These are phyloP conservation scores for Rhopalosiphum padi DNA, from an alignment of 1,140 invertebrate species.

Conservation along the genomic window DNA sequence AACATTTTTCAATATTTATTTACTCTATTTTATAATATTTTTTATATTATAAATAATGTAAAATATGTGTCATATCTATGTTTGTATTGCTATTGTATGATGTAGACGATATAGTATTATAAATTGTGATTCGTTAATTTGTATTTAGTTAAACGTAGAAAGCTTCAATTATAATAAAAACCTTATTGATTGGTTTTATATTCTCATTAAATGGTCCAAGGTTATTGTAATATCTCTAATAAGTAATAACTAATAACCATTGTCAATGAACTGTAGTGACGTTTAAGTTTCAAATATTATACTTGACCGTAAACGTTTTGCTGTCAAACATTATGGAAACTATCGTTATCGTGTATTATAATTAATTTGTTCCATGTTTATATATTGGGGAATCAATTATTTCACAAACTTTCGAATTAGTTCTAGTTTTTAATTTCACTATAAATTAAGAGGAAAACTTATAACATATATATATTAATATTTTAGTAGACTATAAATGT, in stretches of 20 bases:
- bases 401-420: slow-evolving; percentile 18
- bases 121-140: not conserved
- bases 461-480: not conserved
- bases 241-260: not conserved
- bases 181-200: not conserved
- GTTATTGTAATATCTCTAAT: not conserved
- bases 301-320: not conserved
- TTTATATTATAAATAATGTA: not conserved
- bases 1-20: not conserved
- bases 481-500: not conserved
- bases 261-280: not conserved
- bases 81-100: not conserved
- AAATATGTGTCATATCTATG: not conserved
- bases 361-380: not conserved
- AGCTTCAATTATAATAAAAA: not conserved
- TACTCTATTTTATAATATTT: not conserved
- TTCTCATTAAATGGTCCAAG: not conserved
- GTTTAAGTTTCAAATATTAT: not conserved
- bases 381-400: not conserved
- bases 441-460: not conserved
- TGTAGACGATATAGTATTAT: not conserved
- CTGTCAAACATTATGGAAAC: not conserved
- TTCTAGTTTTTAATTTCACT: not conserved
- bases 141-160: not conserved
- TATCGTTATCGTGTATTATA: not conserved